Conservation (phyloP, 2,113 vertebrate genomes). For the sheep (Ovis aries) region ARS-UI_Ramb_v3.0 NC_056057.1:21215501-21216000, state of each 20-base stretch:
- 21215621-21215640: neutral
- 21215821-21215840: neutral
- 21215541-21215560: neutral
- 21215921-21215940: neutral
- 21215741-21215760: neutral
- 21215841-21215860: neutral
- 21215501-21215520: neutral
- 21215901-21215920: neutral
- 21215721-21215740: neutral
- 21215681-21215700: neutral
- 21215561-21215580: neutral
- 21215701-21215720: neutral
- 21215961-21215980: neutral
- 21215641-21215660: neutral
- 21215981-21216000: neutral
- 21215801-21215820: neutral
- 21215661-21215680: neutral
- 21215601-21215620: neutral
- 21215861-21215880: neutral
- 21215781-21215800: neutral
- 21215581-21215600: neutral
- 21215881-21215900: neutral
- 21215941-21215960: neutral
- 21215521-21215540: neutral
- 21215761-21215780: neutral